phyloP scores from a whole-genome alignment of 2,888 invertebrate genomes.

The Zonitis immaculata region DNA sequence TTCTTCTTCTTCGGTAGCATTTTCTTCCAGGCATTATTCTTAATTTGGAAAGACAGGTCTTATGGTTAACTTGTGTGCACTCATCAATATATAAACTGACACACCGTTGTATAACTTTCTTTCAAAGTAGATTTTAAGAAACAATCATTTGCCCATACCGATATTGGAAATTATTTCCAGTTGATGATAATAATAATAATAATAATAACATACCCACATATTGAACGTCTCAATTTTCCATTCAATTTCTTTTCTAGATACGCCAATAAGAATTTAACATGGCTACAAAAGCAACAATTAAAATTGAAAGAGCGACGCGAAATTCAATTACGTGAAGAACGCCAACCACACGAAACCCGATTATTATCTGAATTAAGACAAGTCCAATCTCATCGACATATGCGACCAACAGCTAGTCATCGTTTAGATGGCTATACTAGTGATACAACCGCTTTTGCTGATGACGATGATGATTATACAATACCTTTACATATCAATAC shows the following conservation, averaged over 20 bases:
- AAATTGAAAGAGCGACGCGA: conserved; percentile 74
- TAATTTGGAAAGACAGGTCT: conserved; percentile 36
- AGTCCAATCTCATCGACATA: conserved; percentile 47
- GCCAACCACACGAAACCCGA: conserved; percentile 64
- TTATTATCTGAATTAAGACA: conserved; percentile 56
- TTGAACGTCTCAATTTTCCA: background rate
- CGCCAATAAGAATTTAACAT: conserved; percentile 54
- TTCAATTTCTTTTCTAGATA: conserved; percentile 31
- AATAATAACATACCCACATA: conserved; percentile 3
- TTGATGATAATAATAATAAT: background rate
- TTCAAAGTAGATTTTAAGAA: background rate
- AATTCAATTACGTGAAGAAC: conserved; percentile 67
- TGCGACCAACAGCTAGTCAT: conserved; percentile 48
- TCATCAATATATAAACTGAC: background rate
- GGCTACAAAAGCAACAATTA: conserved; percentile 79
- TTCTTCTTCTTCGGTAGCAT: conserved; percentile 14
- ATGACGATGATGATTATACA: conserved; percentile 67
- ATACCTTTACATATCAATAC: conserved; percentile 68
- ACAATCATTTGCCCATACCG: no score
- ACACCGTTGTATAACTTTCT: background rate
- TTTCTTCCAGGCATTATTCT: conserved; percentile 30
- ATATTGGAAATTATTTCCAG: background rate
- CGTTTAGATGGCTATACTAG: conserved; percentile 72
- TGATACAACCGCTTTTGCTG: conserved; percentile 73
- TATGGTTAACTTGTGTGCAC: background rate